phyloP scores from a whole-genome alignment of 2,888 invertebrate genomes.

The Drosophila anceps region DNA sequence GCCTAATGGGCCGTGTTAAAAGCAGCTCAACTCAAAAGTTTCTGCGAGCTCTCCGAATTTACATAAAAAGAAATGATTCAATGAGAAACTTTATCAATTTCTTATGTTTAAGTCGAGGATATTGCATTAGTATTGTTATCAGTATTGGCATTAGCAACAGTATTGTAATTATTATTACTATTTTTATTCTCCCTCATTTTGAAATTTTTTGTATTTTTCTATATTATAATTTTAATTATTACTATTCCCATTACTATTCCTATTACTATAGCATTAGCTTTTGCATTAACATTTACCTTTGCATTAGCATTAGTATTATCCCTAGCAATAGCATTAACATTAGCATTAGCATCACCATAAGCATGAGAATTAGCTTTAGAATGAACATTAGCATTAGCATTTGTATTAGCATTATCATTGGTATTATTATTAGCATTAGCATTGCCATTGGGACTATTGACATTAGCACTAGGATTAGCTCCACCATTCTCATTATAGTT shows the following conservation, averaged over 20 bases:
- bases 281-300: neutral
- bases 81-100: constrained; percentile 4
- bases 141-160: neutral
- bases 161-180: neutral
- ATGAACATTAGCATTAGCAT: neutral
- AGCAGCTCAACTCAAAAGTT: constrained; percentile 75
- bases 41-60: constrained; percentile 53
- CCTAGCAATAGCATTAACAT: neutral
- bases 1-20: constrained; percentile 75
- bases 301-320: neutral
- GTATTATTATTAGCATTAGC: too few relatives aligned
- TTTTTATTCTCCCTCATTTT: too few relatives aligned
- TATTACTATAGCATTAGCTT: neutral
- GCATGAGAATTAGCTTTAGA: neutral
- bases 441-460: too few relatives aligned
- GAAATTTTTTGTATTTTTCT: neutral
- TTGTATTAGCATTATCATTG: neutral
- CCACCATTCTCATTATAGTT: too few relatives aligned
- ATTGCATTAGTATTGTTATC: neutral
- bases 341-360: neutral
- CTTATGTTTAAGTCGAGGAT: neutral
- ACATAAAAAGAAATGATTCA: constrained; percentile 45
- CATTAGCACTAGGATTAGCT: too few relatives aligned
- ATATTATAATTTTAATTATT: neutral
- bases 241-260: neutral